Evolutionary conservation across 2,113 vertebrate species (phyloP).

Genomic region (Aptenodytes forsteri): DNA sequence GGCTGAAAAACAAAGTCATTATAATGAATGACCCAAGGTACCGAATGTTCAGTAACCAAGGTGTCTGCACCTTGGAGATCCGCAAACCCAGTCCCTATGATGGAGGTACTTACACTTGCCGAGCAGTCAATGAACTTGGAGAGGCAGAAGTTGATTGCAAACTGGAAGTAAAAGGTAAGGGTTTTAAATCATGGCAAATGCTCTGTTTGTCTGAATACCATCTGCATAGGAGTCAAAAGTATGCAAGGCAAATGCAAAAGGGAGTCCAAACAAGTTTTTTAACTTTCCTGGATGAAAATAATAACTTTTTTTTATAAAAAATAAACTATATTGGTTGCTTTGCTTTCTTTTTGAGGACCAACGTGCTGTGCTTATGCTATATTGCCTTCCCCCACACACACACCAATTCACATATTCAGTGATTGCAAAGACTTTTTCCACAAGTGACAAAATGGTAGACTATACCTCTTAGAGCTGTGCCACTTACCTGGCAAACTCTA

Average conservation of each 20-base stretch:
- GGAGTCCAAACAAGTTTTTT: neutral
- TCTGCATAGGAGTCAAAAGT: neutral
- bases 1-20: conserved; percentile 96
- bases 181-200: neutral
- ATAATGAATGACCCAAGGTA: conserved; percentile 92
- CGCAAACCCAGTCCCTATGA: conserved; percentile 97
- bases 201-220: neutral
- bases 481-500: neutral
- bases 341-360: neutral
- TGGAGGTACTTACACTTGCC: conserved; percentile 90
- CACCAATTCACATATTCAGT: neutral
- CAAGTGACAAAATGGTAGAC: neutral
- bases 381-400: neutral
- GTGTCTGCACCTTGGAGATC: conserved; percentile 95
- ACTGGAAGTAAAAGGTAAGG: conserved; percentile 96
- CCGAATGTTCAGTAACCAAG: conserved; percentile 97
- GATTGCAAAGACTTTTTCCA: neutral
- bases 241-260: neutral
- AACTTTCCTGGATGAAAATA: neutral
- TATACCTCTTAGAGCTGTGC: neutral
- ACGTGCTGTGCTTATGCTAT: neutral
- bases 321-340: neutral
- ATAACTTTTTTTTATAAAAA: neutral
- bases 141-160: conserved; percentile 95
- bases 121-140: conserved; percentile 89